Evolutionary conservation across 2,113 vertebrate genomes (phyloP).

Genomic region (Sander vitreus): DNA sequence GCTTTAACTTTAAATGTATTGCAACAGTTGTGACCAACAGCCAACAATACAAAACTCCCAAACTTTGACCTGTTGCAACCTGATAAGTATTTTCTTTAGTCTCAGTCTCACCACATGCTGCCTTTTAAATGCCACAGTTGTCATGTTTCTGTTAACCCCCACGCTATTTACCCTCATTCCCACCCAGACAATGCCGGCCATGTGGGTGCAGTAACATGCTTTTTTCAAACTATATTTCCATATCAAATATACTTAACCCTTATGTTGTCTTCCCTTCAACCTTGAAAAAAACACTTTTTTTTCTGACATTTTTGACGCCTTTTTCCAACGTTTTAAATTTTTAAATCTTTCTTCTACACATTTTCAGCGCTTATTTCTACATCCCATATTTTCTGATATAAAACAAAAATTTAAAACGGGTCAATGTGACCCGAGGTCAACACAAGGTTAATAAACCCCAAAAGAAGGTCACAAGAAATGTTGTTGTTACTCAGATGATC

Average conservation of each 20-base stretch:
- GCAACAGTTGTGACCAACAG: slow-evolving; percentile 1
- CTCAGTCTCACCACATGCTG: neutral
- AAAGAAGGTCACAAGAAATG: neutral
- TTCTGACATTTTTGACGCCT: no score
- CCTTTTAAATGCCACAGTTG: slow-evolving; percentile 42
- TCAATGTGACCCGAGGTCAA: no score
- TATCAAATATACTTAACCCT: neutral
- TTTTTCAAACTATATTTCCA: neutral
- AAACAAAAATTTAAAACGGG: no score
- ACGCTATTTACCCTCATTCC: slow-evolving; percentile 12
- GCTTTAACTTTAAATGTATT: slow-evolving; percentile 43
- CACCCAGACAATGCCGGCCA: neutral
- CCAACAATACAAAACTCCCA: neutral
- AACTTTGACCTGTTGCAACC: neutral
- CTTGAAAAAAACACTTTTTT: no score
- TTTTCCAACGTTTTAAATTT: no score
- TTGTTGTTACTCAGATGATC: neutral
- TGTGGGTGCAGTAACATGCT: slow-evolving; percentile 1
- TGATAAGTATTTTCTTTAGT: neutral
- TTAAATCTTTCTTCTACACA: no score
- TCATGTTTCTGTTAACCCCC: slow-evolving; percentile 28
- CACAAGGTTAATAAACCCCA: neutral
- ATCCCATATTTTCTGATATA: no score
- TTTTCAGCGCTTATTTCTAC: no score
- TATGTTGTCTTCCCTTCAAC: no score